Base-by-base conservation (phyloP, 2,888 invertebrate genomes). In the Strigamia crassipes region DNA sequence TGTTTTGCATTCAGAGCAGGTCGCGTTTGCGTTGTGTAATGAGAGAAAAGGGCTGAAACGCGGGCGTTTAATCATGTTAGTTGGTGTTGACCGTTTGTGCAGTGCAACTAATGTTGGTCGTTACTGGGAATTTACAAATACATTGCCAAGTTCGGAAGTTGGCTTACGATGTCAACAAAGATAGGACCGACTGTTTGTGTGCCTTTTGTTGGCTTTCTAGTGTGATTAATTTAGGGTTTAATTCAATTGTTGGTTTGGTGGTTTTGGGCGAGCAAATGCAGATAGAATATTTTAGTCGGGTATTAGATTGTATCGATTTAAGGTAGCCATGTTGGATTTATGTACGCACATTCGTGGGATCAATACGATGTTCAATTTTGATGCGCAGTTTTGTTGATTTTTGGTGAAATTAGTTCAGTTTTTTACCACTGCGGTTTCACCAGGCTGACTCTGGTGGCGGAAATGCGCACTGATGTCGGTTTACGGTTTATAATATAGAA, bases 121-220 rank as follows among this genome's bases (percentile, higher is more conserved):
- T 66, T 66, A 66, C 61, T 23, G 21, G 13, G 61, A 66, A 66
- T 66, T 66, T 66, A 66, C 61, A 66, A 66, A 66, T 66, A 66
- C 61, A 23, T 66, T 66, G 61, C 61, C 21, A 66, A 23, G 23
- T 21, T 66, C 12, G 61, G 23, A 18, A 46, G 15, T 13, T 46
- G 6, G 46, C 46, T 46, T 46, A 46, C 46, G 46, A 46, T 46
- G 46, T 46, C 46, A 46, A 46, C 46, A 46, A 46, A 46, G 46
- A 46, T 46, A 46, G 46, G 46, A 46, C 46, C 15, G 15, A n/a
- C 15, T 46, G 46, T 46, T 46, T 46, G 46, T 46, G 46, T 46
- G 38, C 38, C 46, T 46, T 46, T 46, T 46, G 46, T 46, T 46
- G 46, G 46, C 46, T 46, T 46, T 46, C 15, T n/a, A n/a, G 46